Evolutionary conservation across 2,888 invertebrate species (phyloP).

Genomic region (Pimpla rufipes): DNA sequence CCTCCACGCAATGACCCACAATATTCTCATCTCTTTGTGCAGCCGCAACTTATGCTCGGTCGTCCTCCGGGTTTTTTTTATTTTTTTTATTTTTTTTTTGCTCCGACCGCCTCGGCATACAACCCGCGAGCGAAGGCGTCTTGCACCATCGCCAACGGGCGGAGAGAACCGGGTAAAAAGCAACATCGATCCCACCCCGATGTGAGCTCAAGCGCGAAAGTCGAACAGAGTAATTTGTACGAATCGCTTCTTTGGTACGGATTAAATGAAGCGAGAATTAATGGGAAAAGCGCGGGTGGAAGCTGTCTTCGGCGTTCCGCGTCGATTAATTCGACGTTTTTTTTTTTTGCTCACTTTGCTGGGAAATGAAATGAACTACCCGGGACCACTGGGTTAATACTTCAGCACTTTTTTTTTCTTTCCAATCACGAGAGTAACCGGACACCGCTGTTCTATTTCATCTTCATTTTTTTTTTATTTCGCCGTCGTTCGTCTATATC

Average conservation of each 20-base stretch:
- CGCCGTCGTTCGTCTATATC: neutral
- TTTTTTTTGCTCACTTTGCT: neutral
- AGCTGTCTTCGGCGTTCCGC: slow-evolving; percentile 17
- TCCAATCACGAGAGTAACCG: neutral
- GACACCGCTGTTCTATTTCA: neutral
- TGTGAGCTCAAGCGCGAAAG: slow-evolving; percentile 63
- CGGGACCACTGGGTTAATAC: neutral
- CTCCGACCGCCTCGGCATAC: neutral
- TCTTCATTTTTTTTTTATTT: neutral
- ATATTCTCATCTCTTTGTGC: slow-evolving; percentile 57
- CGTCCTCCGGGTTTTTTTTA: slow-evolving; percentile 27
- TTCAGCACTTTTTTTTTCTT: neutral
- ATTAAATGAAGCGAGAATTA: slow-evolving; percentile 59
- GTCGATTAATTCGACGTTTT: slow-evolving; percentile 22
- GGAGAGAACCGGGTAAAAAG: slow-evolving; percentile 15
- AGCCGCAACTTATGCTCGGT: slow-evolving; percentile 39
- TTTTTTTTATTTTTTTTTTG: too few species aligned
- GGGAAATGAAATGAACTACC: slow-evolving; percentile 19
- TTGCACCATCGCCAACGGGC: slow-evolving; percentile 20
- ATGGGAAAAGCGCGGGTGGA: slow-evolving; percentile 36
- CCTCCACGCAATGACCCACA: slow-evolving; percentile 24
- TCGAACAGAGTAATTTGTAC: slow-evolving; percentile 66
- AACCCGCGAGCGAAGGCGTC: slow-evolving; percentile 14
- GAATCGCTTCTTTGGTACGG: slow-evolving; percentile 48
- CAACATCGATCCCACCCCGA: slow-evolving; percentile 50